Percentiles rank a stretch among this genome's conserved stretches.
Conservation (phyloP, 2,888 invertebrate genomes). For the Drosophila algonquin region DNA sequence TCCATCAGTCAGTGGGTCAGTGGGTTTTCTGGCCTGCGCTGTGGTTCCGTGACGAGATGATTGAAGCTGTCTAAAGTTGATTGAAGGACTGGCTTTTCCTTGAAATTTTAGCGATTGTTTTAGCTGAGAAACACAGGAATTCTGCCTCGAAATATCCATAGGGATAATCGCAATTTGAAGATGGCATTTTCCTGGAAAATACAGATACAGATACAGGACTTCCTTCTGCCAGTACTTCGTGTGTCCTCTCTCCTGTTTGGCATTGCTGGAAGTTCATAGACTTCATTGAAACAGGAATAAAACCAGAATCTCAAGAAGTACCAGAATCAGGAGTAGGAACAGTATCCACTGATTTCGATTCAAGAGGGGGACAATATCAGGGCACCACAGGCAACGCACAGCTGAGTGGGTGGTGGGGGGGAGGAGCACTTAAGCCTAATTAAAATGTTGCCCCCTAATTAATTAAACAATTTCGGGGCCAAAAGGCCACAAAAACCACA, state of each 20-base stretch:
- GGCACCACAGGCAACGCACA: neutral
- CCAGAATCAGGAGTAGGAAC: neutral
- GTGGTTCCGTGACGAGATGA: conserved; percentile 1
- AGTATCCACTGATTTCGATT: conserved; percentile 3
- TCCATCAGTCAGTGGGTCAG: conserved; percentile 31
- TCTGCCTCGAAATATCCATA: too few species aligned
- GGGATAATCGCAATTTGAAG: too few species aligned
- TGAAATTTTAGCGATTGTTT: neutral
- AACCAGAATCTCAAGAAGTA: neutral
- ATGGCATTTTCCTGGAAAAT: too few species aligned
- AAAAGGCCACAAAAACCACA: conserved; percentile 24
- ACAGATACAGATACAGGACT: too few species aligned
- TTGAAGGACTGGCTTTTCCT: conserved; percentile 2
- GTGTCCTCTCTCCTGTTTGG: conserved; percentile 9
- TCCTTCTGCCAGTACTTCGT: too few species aligned
- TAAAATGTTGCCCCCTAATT: conserved; percentile 74
- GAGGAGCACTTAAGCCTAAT: conserved; percentile 71
- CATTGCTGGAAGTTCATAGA: conserved; percentile 32
- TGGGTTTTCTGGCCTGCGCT: conserved; percentile 27
- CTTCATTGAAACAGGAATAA: neutral
- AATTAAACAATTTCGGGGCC: conserved; percentile 68
- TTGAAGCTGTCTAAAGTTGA: conserved; percentile 23
- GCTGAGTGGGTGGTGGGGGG: neutral
- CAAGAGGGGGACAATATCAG: neutral
- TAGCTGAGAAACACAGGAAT: too few species aligned